Evolutionary conservation across 2,888 invertebrate genomes (phyloP).

Genomic region (Hylaea fasciaria): DNA sequence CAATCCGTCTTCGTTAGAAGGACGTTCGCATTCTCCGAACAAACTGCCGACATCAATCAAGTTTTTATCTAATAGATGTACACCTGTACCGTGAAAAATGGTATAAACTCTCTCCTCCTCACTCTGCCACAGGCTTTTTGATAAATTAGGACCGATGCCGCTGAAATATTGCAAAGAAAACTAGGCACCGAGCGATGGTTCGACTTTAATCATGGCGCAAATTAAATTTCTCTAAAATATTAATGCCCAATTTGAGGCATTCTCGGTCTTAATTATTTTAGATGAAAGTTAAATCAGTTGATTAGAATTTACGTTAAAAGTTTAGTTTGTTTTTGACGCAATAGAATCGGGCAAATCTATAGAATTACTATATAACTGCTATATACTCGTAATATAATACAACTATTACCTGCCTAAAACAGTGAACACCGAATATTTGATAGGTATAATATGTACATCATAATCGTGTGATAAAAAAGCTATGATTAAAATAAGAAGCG

Average conservation of each 20-base stretch:
- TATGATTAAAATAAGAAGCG: no score
- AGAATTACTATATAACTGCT: no score
- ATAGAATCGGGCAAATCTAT: no score
- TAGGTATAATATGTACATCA: no score
- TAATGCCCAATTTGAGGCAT: neutral
- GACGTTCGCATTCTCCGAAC: constrained; percentile 53
- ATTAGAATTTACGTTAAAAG: neutral
- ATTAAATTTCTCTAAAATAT: constrained; percentile 17
- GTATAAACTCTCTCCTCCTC: constrained; percentile 47
- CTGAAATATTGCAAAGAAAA: constrained; percentile 43
- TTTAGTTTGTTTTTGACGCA: no score
- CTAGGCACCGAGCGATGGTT: constrained; percentile 18
- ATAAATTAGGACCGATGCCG: constrained; percentile 42
- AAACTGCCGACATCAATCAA: constrained; percentile 67
- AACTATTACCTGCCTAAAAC: no score
- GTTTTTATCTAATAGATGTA: constrained; percentile 54
- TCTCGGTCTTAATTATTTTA: constrained; percentile 2
- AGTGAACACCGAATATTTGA: no score
- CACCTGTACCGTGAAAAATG: constrained; percentile 59
- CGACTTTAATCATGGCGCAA: constrained; percentile 8
- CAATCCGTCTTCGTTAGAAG: constrained; percentile 73
- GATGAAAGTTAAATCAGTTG: neutral
- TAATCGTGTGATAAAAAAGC: no score
- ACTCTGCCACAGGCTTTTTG: constrained; percentile 42
- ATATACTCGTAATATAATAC: no score